Evolutionary conservation across 2,797 vertebrate genomes (phyloP), one percentile per base, ranked within the genome.

Genomic region (Jordanella pulchra): DNA sequence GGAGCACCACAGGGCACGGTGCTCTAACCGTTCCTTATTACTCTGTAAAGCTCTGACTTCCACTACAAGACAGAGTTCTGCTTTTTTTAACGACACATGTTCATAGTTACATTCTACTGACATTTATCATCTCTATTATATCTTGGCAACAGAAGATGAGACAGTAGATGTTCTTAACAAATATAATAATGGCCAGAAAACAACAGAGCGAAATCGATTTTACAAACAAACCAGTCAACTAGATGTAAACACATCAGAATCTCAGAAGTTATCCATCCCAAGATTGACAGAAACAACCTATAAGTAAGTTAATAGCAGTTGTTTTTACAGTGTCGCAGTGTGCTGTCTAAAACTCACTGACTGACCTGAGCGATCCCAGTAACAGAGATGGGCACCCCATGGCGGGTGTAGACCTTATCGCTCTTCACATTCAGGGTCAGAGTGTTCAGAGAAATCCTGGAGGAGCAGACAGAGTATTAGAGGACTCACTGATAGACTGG

Each of bases 371-470:
- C 96, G 21, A 98, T 97, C 56, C 97, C 96, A 0, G 96, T 98
- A 68, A 98, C 96, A 1, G 96, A 98, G 87, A 98, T 93, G 67
- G 97, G 97, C 21, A 98, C 97, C 0, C 97, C 97, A 3, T 96
- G 96, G 9, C 96, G 95, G 0, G 97, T 98, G 87, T 97, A 97
- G 32, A 97, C 96, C 87, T 96, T 97, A 84, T 98, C 97, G 63
- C 97, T 98, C 92, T 96, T 97, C 78, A 98, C 97, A 61, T 97
- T 98, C 84, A 98, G 94, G 30, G 97, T 97, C 90, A 97, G 86
- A 6, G 96, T 97, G 93, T 97, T 97, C 78, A 98, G 92, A 72
- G 96, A 97, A 87, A 98, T 98, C 94, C 97, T 97, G 78, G 7
- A 18, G 78, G 32, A 18, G 35, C 50, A 27, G 32, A 2, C 42